A percentile compares a stretch with the other conserved stretches of the same genome.
Evolutionary conservation across 2,888 invertebrate genomes (phyloP).

Genomic region (Caenorhabditis sp.): DNA sequence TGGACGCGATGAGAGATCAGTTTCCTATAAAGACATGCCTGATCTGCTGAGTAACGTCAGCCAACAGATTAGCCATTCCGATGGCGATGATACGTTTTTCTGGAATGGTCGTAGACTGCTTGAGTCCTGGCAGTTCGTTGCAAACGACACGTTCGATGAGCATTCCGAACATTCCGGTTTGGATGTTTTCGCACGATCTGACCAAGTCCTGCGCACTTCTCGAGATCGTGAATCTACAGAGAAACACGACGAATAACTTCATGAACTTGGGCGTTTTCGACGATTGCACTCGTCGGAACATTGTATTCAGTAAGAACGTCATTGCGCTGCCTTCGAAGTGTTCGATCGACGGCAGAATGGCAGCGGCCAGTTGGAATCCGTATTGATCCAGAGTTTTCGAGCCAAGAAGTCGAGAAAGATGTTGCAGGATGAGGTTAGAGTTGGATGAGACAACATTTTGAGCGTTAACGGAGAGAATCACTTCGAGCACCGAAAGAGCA

Average conservation of each 20-base stretch:
- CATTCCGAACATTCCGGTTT: constrained; percentile 91
- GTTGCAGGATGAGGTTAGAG: constrained; percentile 82
- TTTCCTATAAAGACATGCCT: constrained; percentile 6
- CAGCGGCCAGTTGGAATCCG: constrained; percentile 92
- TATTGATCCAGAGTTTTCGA: constrained; percentile 96
- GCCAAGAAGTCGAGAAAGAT: constrained; percentile 87
- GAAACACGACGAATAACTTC: constrained; percentile 90
- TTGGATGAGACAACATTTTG: constrained; percentile 84
- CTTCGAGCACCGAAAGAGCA: constrained; percentile 90
- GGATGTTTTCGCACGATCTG: constrained; percentile 68
- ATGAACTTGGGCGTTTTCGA: constrained; percentile 96
- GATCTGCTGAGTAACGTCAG: constrained; percentile 33
- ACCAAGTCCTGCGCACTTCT: constrained; percentile 87
- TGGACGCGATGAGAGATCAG: not conserved
- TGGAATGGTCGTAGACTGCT: constrained; percentile 87
- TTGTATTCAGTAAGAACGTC: constrained; percentile 58
- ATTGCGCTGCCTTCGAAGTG: constrained; percentile 40
- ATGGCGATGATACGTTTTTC: constrained; percentile 93
- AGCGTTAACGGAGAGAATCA: constrained; percentile 81
- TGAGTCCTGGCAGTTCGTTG: constrained; percentile 81
- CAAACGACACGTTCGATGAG: constrained; percentile 86
- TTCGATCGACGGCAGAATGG: constrained; percentile 83
- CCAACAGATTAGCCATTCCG: constrained; percentile 86
- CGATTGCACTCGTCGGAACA: constrained; percentile 84
- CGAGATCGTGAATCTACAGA: constrained; percentile 89